Evolutionary conservation across 1,140 invertebrate genomes (phyloP).

Genomic region (Lordiphosa mommai): DNA sequence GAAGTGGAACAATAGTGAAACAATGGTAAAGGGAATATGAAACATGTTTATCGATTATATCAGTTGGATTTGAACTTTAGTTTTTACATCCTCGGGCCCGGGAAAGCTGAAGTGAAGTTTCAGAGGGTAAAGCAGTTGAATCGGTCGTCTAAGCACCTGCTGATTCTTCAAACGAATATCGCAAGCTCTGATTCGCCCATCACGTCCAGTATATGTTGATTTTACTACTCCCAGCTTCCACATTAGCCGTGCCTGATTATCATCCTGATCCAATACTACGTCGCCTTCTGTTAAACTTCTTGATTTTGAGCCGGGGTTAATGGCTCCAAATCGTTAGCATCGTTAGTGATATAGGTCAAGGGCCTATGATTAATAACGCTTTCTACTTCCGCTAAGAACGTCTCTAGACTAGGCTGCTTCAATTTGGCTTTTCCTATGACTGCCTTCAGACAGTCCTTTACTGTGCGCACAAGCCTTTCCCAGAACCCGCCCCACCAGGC

Average conservation of each 20-base stretch:
- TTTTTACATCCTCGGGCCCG: not conserved
- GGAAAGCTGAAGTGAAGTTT: not conserved
- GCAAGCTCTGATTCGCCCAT: not conserved
- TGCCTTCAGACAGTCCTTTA: not conserved
- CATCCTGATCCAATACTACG: too few species aligned
- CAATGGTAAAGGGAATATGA: too few species aligned
- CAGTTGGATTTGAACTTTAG: not conserved
- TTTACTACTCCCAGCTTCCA: too few species aligned
- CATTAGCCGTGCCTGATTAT: too few species aligned
- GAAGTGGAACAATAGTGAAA: too few species aligned
- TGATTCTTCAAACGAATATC: not conserved
- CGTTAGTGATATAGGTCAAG: not conserved
- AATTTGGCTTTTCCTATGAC: not conserved
- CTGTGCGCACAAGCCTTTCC: conserved; percentile 5
- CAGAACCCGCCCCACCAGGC: conserved; percentile 12
- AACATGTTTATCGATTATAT: too few species aligned
- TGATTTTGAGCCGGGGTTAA: not conserved
- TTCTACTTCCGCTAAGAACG: not conserved
- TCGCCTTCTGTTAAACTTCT: too few species aligned
- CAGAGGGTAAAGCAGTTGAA: not conserved
- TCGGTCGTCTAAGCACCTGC: not conserved
- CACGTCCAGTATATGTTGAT: not conserved
- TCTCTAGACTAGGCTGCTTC: not conserved
- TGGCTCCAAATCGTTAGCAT: not conserved
- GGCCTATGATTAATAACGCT: not conserved